These are phyloP conservation scores for Mastomys coucha DNA, from an alignment of 2,113 vertebrate species.

Conservation along the genomic window DNA sequence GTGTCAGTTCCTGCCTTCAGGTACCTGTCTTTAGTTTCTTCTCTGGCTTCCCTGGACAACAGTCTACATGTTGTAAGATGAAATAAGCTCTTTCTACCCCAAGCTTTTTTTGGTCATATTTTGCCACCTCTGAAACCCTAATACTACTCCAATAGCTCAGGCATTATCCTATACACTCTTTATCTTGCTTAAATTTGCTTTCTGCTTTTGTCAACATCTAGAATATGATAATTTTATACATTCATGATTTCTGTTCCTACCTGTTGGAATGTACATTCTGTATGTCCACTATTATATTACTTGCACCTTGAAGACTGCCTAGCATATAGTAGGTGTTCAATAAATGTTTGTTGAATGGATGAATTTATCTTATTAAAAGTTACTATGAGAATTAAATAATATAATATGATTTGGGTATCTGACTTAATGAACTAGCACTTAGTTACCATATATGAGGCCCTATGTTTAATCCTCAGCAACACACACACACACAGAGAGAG, in stretches of 20 bases:
- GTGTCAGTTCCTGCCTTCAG: neutral
- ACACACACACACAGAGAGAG: neutral
- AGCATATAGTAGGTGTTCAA: neutral
- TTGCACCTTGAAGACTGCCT: neutral
- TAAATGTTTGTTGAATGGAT: neutral
- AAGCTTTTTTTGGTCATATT: neutral
- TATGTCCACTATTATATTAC: neutral
- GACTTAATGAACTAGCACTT: neutral
- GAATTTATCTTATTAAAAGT: neutral
- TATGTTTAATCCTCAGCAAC: neutral
- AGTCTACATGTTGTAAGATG: neutral
- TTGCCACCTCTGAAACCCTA: neutral
- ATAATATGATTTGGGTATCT: neutral
- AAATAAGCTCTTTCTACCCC: neutral
- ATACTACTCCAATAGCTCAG: neutral
- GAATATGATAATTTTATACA: neutral
- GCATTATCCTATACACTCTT: neutral
- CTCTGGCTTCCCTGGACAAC: neutral
- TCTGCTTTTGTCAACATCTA: neutral
- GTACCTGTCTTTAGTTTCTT: neutral
- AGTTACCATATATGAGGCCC: neutral
- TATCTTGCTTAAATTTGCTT: neutral
- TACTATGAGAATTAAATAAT: conserved; percentile 49
- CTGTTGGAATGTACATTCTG: neutral
- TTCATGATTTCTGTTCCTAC: neutral